Conservation (phyloP, 2,888 invertebrate genomes). For the Mesorhabditis spiculigera region DNA sequence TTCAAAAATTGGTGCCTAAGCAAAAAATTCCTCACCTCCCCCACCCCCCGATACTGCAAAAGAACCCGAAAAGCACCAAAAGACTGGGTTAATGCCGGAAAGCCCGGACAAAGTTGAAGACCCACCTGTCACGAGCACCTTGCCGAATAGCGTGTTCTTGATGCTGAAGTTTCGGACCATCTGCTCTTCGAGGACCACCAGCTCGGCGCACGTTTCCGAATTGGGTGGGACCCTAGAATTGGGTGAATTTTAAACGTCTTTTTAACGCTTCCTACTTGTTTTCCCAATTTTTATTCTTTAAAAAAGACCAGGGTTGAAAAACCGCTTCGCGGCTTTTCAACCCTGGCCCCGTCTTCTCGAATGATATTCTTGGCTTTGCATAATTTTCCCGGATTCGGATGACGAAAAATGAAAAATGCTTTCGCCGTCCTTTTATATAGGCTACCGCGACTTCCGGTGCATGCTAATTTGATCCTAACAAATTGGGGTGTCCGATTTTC, state of each 20-base stretch:
- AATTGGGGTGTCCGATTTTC: too few relatives aligned
- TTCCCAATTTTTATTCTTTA: background rate
- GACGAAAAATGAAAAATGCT: too few relatives aligned
- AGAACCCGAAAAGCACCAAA: background rate
- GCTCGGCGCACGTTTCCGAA: slow-evolving; percentile 58
- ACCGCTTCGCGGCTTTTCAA: too few relatives aligned
- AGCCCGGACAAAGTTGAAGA: slow-evolving; percentile 1
- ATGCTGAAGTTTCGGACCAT: slow-evolving; percentile 58
- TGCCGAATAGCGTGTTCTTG: slow-evolving; percentile 58
- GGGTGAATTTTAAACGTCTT: background rate
- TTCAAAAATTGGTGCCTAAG: background rate
- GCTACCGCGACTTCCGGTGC: too few relatives aligned
- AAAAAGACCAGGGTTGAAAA: background rate
- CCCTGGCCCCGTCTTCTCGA: too few relatives aligned
- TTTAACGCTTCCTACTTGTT: background rate
- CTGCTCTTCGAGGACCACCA: slow-evolving; percentile 58
- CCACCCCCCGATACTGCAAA: too few relatives aligned
- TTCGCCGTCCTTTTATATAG: too few relatives aligned
- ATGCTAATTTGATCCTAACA: too few relatives aligned
- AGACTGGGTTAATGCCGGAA: background rate
- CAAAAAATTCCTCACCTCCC: background rate
- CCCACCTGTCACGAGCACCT: slow-evolving; percentile 47
- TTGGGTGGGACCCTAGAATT: slow-evolving; percentile 53
- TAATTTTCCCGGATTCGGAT: too few relatives aligned
- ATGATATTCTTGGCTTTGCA: too few relatives aligned